Evolutionary conservation across 92 coral and sea anemone genomes (phyloP).

Genomic region (Porites divaricata): DNA sequence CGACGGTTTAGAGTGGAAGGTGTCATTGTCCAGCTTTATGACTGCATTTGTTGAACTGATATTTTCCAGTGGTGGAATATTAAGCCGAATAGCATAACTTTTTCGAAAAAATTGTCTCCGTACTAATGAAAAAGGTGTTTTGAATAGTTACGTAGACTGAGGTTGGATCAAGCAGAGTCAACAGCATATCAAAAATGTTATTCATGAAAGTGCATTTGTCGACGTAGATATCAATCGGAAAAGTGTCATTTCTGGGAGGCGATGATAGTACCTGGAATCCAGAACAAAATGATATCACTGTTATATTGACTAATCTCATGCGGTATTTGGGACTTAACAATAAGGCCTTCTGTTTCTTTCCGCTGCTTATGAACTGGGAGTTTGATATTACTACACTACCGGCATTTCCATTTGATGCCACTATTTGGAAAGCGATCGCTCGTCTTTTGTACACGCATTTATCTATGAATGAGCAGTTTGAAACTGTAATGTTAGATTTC

Average conservation of each 20-base stretch:
- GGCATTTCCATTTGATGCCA: neutral
- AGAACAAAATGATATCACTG: neutral
- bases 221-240: neutral
- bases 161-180: neutral
- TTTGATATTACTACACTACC: constrained; percentile 16
- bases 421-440: neutral
- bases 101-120: neutral
- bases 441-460: neutral
- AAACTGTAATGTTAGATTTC: constrained; percentile 5
- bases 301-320: constrained; percentile 23
- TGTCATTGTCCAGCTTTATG: constrained; percentile 22
- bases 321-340: constrained; percentile 22
- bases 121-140: constrained; percentile 12
- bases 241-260: neutral
- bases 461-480: constrained; percentile 2
- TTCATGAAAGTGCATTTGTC: constrained; percentile 24
- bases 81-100: constrained; percentile 15
- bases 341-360: neutral
- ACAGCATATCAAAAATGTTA: neutral
- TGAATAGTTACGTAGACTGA: constrained; percentile 3
- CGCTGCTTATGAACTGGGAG: neutral
- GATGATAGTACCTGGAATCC: neutral
- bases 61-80: neutral
- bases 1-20: constrained; percentile 15
- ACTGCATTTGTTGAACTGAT: neutral